These are phyloP conservation scores for Sclerurus mexicanus DNA, from an alignment of 2,113 vertebrate species.

Conservation along the genomic window DNA sequence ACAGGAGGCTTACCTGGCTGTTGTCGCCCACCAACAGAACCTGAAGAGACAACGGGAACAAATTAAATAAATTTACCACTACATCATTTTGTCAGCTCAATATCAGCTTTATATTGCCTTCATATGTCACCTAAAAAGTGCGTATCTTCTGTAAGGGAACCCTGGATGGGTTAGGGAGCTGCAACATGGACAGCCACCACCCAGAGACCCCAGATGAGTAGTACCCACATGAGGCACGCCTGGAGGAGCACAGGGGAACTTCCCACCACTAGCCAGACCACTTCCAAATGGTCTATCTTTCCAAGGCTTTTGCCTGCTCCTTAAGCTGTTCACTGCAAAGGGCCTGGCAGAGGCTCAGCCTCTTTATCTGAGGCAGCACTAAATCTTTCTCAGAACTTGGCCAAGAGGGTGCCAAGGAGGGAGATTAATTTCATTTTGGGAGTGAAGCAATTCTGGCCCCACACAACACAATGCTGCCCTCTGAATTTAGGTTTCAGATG, in stretches of 20 bases:
- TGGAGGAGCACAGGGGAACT: not conserved
- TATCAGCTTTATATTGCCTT: not conserved
- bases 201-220: not conserved
- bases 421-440: not conserved
- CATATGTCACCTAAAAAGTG: not conserved
- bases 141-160: not conserved
- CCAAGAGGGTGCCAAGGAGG: not conserved
- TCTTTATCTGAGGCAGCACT: not conserved
- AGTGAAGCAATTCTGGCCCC: not conserved
- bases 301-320: not conserved
- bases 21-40: constrained; percentile 60
- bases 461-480: not conserved
- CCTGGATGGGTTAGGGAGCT: not conserved
- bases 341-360: not conserved
- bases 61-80: not conserved
- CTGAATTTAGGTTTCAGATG: not conserved
- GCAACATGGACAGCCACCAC: not conserved
- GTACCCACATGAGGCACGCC: fast-evolving
- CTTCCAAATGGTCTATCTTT: not conserved
- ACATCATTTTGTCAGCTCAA: not conserved
- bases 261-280: not conserved
- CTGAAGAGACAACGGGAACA: constrained; percentile 47
- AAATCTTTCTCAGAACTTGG: not conserved
- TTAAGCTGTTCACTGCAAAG: not conserved
- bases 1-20: constrained; percentile 67